Evolutionary conservation across 2,113 vertebrate genomes (phyloP).

Genomic region (Turdus rufiventris): DNA sequence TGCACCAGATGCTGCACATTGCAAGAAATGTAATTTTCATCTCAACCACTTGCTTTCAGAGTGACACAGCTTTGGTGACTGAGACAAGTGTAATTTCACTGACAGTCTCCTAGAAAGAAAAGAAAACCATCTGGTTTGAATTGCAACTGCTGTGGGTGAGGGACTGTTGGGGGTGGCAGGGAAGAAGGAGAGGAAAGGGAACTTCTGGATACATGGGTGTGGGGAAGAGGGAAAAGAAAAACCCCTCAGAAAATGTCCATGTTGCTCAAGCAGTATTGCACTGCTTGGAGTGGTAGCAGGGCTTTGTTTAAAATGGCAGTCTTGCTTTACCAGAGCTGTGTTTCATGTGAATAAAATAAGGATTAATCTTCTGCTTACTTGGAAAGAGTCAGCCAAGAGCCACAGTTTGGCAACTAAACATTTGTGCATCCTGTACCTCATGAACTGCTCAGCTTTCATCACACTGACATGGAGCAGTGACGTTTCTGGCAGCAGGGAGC

Average conservation of each 20-base stretch:
- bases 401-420: background rate
- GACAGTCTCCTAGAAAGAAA: constrained; percentile 29
- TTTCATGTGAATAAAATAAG: background rate
- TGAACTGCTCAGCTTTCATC: background rate
- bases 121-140: background rate
- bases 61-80: background rate
- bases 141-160: background rate
- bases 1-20: constrained; percentile 66
- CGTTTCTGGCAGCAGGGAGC: background rate
- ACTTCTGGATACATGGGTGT: background rate
- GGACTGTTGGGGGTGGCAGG: background rate
- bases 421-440: background rate
- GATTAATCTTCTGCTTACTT: background rate
- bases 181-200: background rate
- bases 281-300: background rate
- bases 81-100: constrained; percentile 33
- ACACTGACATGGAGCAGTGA: rapidly evolving
- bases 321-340: background rate
- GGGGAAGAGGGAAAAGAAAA: background rate
- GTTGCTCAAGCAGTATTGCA: background rate
- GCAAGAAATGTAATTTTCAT: constrained; percentile 38
- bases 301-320: background rate
- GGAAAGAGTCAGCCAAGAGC: background rate
- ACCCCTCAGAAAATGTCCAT: background rate
- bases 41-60: constrained; percentile 35